Evolutionary conservation across 2,113 vertebrate genomes (phyloP).

Genomic region (Chunga burmeisteri): DNA sequence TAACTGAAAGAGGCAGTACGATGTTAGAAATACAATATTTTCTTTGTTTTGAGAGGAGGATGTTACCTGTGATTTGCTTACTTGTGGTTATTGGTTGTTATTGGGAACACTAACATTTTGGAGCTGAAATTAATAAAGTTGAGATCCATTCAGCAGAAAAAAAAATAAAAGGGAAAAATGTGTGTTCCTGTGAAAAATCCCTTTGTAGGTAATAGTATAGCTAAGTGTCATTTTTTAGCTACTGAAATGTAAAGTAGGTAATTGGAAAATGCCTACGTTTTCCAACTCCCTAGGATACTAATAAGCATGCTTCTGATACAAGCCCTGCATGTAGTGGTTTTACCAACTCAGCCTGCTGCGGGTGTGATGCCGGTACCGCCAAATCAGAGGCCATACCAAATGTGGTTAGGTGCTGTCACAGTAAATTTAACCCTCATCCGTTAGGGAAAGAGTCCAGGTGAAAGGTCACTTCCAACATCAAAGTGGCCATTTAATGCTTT

Average conservation of each 20-base stretch:
- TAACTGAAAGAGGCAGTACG: conserved; percentile 53
- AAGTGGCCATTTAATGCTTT: conserved; percentile 77
- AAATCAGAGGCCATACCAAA: conserved; percentile 61
- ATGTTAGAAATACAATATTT: conserved; percentile 28
- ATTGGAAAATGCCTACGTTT: conserved; percentile 60
- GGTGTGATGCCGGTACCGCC: conserved; percentile 12
- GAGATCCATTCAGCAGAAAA: conserved; percentile 44
- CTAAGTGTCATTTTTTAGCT: conserved; percentile 37
- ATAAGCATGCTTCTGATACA: conserved; percentile 35
- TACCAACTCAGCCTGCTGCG: conserved; percentile 18
- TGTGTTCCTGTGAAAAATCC: conserved; percentile 28
- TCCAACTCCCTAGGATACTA: conserved; percentile 37
- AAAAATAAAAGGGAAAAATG: conserved; percentile 23
- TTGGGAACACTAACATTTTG: background rate
- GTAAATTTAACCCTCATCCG: conserved; percentile 80
- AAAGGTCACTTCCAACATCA: conserved; percentile 73
- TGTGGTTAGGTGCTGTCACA: conserved; percentile 81
- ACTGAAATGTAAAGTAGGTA: conserved; percentile 42
- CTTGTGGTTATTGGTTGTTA: conserved; percentile 54
- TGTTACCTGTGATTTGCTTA: conserved; percentile 63
- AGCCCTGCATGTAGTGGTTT: conserved; percentile 14
- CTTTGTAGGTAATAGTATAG: conserved; percentile 25
- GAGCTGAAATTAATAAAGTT: conserved; percentile 61
- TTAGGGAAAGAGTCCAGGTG: conserved; percentile 70
- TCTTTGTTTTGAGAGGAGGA: conserved; percentile 40